Evolutionary conservation across 2,113 vertebrate species (phyloP).

Genomic region (Lipophrys pholis): DNA sequence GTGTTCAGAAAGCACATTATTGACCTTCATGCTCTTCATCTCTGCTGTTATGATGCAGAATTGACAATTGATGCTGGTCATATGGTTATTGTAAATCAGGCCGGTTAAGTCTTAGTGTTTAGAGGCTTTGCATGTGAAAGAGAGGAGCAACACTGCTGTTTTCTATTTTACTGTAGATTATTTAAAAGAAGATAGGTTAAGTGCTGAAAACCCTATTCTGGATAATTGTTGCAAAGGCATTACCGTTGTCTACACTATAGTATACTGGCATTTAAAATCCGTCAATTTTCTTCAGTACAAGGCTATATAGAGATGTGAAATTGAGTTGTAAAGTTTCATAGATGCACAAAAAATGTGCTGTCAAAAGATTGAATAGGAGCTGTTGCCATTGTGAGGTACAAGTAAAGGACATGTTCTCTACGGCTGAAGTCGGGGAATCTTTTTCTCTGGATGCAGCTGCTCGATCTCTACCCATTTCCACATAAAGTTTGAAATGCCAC

Average conservation of each 20-base stretch:
- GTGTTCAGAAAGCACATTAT: neutral
- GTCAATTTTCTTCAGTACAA: neutral
- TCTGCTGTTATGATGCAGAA: neutral
- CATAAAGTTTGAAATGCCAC: constrained; percentile 7
- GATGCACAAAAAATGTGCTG: constrained; percentile 15
- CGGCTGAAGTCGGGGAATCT: constrained; percentile 22
- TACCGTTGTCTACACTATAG: too few species aligned
- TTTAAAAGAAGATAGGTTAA: neutral
- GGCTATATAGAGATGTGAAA: constrained; percentile 3
- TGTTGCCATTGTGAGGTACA: constrained; percentile 17
- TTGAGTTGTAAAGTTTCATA: constrained; percentile 13
- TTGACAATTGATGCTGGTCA: neutral
- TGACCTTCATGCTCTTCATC: constrained; percentile 6
- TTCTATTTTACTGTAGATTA: neutral
- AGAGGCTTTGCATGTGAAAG: neutral
- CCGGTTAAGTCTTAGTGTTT: neutral
- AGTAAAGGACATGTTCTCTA: constrained; percentile 17
- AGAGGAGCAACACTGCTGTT: neutral
- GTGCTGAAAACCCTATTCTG: too few species aligned
- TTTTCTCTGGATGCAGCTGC: constrained; percentile 31
- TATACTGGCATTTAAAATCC: too few species aligned
- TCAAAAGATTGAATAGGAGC: constrained; percentile 32
- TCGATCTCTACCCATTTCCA: constrained; percentile 18
- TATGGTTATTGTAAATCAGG: neutral
- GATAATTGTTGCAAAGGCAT: too few species aligned